Evolutionary conservation across 2,888 invertebrate genomes (phyloP), one percentile per base, ranked within the genome.

Genomic region (Cheilosia vulpina): DNA sequence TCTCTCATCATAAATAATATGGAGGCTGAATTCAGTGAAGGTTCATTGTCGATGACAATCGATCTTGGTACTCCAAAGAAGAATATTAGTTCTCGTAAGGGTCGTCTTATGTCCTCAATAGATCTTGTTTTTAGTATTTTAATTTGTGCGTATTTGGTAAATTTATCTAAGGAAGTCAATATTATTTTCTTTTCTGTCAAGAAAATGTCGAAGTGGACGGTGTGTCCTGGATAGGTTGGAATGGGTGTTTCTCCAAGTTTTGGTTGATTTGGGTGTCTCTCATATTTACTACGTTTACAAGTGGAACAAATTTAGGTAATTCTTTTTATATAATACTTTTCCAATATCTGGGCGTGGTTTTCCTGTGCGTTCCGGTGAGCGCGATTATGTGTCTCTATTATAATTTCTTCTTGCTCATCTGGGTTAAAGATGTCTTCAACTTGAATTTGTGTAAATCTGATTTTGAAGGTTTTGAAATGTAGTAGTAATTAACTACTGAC

Each of bases 201-300:
- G 6, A 38, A 71, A 1, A 71, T 47, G n/a, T 71, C 69, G 2
- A 71, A 34, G 6, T 69, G 69, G 3, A 58, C 13, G n/a, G n/a
- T 57, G 7, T 69, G 68, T 4, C 57, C 57, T 5, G 68, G 55
- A 19, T 47, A 68, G 9, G 27, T 45, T 7, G 69, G 69, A 2
- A 57, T 31, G 13, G 57, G 45, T 4, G 57, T 47, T 34, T 55
- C 21, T 6, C 41, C n/a, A 0, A 66, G 24, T 45, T 69, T 21
- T 19, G 31, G 69, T 0, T 47, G 27, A 2, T 68, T 55, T 7
- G 55, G 55, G 2, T 57, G 69, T 31, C 43, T 11, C 5, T 57
- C 53, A 11, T 43, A 55, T 31, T 55, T 53, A 1, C 17, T 24
- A 7, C 13, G 2, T 27, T 55, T 66, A 45, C 62, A 62, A n/a